A percentile compares a stretch with the other conserved stretches of the same genome.
phyloP scores from a whole-genome alignment of 2,888 invertebrate genomes.

The Schizotus pectinicornis region DNA sequence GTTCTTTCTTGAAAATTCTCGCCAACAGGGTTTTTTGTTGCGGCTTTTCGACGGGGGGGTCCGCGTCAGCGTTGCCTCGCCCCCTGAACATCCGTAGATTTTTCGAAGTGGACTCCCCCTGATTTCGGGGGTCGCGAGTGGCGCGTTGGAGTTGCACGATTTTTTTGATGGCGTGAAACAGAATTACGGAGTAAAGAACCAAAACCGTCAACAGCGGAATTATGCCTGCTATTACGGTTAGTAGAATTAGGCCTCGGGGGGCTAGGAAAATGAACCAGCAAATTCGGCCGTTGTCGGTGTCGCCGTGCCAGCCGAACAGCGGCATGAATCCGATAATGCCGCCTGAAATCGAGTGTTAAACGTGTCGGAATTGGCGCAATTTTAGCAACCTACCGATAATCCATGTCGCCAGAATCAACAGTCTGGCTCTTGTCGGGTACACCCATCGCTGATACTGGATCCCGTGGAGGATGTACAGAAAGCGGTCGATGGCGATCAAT shows the following conservation, averaged over 20 bases:
- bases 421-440: constrained; percentile 64
- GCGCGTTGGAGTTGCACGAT: constrained; percentile 57
- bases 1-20: constrained; percentile 39
- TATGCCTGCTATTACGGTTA: constrained; percentile 64
- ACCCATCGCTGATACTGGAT: constrained; percentile 68
- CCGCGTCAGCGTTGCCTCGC: constrained; percentile 14
- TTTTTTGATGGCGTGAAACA: constrained; percentile 64
- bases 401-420: constrained; percentile 65
- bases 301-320: constrained; percentile 64
- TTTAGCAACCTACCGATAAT: constrained; percentile 57
- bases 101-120: constrained; percentile 20
- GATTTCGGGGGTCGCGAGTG: constrained; percentile 21
- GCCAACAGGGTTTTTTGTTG: constrained; percentile 40
- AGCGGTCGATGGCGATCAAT: constrained; percentile 69
- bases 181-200: constrained; percentile 65
- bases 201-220: constrained; percentile 60
- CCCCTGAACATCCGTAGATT: constrained; percentile 44
- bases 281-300: constrained; percentile 60
- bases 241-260: constrained; percentile 62
- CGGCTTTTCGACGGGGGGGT: not conserved
- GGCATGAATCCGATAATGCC: constrained; percentile 66
- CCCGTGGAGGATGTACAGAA: constrained; percentile 69
- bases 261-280: constrained; percentile 67
- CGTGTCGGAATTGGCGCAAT: not conserved
- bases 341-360: constrained; percentile 59